These are phyloP conservation scores for Heliconius eleuchia DNA, from an alignment of 1,140 invertebrate genomes.

Conservation along the genomic window DNA sequence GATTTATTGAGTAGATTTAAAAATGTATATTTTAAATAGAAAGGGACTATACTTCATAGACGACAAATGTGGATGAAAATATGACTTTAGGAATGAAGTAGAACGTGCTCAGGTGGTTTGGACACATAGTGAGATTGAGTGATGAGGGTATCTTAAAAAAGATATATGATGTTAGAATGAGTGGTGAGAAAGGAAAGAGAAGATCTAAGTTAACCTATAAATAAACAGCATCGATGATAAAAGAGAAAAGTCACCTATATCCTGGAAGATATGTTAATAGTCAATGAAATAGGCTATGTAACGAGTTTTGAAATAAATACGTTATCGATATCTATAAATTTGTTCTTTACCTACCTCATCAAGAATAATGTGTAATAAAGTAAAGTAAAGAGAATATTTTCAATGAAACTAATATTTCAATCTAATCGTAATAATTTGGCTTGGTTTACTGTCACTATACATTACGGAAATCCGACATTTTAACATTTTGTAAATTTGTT, in stretches of 20 bases:
- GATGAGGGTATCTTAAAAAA: neutral
- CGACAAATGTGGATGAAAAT: constrained; percentile 1
- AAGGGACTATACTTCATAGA: neutral
- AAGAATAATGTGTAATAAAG: too few species aligned
- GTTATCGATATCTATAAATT: too few species aligned
- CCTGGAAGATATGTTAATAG: neutral
- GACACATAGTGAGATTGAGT: neutral
- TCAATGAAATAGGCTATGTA: too few species aligned
- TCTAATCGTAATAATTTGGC: too few species aligned
- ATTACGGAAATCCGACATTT: too few species aligned
- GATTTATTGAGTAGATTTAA: too few species aligned
- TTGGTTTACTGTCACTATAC: too few species aligned
- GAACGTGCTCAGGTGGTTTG: neutral
- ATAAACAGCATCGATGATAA: neutral
- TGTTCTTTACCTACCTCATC: too few species aligned
- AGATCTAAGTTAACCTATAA: neutral
- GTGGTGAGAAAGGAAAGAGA: neutral
- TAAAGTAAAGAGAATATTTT: too few species aligned
- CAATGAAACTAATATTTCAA: too few species aligned
- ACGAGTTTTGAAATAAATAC: too few species aligned
- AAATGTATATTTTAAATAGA: neutral
- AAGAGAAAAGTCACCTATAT: neutral
- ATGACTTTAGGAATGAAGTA: neutral
- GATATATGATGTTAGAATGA: neutral
- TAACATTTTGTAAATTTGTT: too few species aligned